These are phyloP conservation scores for Thalassophryne amazonica DNA, from an alignment of 2,797 vertebrate species.

Conservation along the genomic window DNA sequence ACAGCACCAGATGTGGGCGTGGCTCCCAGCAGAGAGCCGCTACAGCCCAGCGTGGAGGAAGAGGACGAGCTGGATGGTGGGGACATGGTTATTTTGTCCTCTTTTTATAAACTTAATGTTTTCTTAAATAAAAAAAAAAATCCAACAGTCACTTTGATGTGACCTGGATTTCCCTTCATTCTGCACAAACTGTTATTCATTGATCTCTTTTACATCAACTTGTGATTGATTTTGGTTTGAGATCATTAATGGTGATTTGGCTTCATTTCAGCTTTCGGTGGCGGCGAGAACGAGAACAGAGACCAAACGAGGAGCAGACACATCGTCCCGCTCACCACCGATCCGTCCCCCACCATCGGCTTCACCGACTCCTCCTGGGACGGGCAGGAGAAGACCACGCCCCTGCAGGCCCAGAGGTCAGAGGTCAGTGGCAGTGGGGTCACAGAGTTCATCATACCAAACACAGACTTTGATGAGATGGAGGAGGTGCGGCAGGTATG, in stretches of 20 bases:
- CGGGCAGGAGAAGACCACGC: conserved; percentile 35
- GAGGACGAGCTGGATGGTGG: conserved; percentile 13
- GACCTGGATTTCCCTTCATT: too few relatives aligned
- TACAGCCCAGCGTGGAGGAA: conserved; percentile 52
- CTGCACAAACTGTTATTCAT: too few relatives aligned
- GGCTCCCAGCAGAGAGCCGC: conserved; percentile 56
- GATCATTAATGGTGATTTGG: too few relatives aligned
- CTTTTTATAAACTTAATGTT: too few relatives aligned
- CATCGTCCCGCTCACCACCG: conserved; percentile 53
- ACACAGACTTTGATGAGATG: conserved; percentile 55
- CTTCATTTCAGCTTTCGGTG: too few relatives aligned
- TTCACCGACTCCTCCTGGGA: conserved; percentile 63
- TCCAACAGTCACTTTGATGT: too few relatives aligned
- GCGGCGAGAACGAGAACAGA: too few relatives aligned
- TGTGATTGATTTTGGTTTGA: too few relatives aligned
- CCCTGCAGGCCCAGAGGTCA: conserved; percentile 42
- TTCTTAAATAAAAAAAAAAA: too few relatives aligned
- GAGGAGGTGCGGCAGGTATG: conserved; percentile 82
- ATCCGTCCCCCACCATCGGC: conserved; percentile 36
- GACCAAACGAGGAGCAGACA: conserved; percentile 13
- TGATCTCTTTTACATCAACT: too few relatives aligned
- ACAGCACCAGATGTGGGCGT: conserved; percentile 50
- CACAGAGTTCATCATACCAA: conserved; percentile 44
- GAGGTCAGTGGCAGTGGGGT: conserved; percentile 50
- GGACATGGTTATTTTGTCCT: too few relatives aligned